Evolutionary conservation across 2,797 vertebrate genomes (phyloP), one percentile per base, ranked within the genome.

Genomic region (Phataginus tricuspis): DNA sequence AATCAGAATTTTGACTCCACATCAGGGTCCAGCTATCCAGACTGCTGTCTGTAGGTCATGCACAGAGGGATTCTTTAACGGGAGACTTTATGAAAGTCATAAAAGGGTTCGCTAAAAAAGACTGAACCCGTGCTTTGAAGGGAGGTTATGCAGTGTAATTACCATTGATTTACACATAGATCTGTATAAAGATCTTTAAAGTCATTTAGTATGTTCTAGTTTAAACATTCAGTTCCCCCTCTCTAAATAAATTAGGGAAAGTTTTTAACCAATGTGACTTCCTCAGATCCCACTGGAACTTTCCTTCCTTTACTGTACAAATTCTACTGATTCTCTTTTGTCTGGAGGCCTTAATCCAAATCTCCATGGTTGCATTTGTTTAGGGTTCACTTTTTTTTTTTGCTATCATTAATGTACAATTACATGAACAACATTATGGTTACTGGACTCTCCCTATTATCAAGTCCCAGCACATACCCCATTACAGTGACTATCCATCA

Each of bases 191-290:
- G 16, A 88, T 72, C 13, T 64, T 68, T 72, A 72, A 90, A 88
- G 29, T 69, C 68, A 19, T 75, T 91, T 86, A 64, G 34, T 59
- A 61, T 39, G 10, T 78, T 92, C 34, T 94, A 34, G 13, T 64
- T 97, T 95, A 94, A 94, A 89, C 27, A 89, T 92, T 91, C 37
- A 77, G n/a, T 83, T 96, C 9, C 37, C 91, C 61, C 51, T 91
- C 25, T 12, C 21, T 92, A 53, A 78, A 78, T 86, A 74, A 55
- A 64, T 15, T 55, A 93, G 21, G 37, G 59, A 88, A 94, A 86
- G 25, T 16, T 94, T 21, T 86, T 78, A 86, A 88, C 29, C 34
- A 78, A 55, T 27, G 45, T 69, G 39, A 93, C 88, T 66, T 84
- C 83, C 77, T 91, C 42, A 64, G 74, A 18, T 75, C 27, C 49